Conservation (phyloP, 2,888 invertebrate genomes). For the Labia minor region DNA sequence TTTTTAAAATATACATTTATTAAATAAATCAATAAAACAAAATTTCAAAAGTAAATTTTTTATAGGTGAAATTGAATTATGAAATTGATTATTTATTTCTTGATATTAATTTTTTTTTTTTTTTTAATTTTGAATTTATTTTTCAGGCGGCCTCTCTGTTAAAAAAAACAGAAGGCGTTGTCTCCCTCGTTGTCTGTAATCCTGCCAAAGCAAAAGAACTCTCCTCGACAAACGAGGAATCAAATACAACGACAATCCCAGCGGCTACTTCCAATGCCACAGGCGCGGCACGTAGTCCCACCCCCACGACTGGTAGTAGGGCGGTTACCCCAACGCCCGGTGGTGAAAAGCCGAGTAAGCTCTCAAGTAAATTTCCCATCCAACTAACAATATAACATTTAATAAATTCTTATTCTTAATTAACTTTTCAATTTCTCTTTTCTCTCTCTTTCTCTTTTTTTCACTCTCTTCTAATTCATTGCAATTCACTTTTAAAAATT, state of each 20-base stretch:
- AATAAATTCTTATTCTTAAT: too few relatives aligned
- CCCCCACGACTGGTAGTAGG: slow-evolving; percentile 24
- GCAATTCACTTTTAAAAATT: background rate
- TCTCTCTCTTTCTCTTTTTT: background rate
- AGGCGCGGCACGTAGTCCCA: slow-evolving; percentile 24
- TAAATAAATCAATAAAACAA: too few relatives aligned
- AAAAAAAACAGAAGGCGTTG: slow-evolving; percentile 78
- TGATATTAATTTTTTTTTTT: too few relatives aligned
- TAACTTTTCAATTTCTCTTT: too few relatives aligned
- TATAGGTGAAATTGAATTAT: too few relatives aligned
- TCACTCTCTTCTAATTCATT: background rate
- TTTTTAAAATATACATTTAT: too few relatives aligned
- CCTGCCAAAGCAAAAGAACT: slow-evolving; percentile 63
- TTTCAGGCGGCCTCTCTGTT: slow-evolving; percentile 68
- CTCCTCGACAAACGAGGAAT: slow-evolving; percentile 38
- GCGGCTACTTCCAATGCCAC: slow-evolving; percentile 31
- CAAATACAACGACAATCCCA: slow-evolving; percentile 1
- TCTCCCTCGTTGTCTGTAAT: slow-evolving; percentile 71
- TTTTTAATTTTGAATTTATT: too few relatives aligned
- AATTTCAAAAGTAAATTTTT: too few relatives aligned
- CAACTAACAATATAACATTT: too few relatives aligned
- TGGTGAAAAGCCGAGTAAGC: slow-evolving; percentile 40
- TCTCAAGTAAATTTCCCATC: background rate
- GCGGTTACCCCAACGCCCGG: slow-evolving; percentile 27
- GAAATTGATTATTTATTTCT: too few relatives aligned